phyloP scores from a whole-genome alignment of 2,888 invertebrate genomes.

The Tetranychus piercei region DNA sequence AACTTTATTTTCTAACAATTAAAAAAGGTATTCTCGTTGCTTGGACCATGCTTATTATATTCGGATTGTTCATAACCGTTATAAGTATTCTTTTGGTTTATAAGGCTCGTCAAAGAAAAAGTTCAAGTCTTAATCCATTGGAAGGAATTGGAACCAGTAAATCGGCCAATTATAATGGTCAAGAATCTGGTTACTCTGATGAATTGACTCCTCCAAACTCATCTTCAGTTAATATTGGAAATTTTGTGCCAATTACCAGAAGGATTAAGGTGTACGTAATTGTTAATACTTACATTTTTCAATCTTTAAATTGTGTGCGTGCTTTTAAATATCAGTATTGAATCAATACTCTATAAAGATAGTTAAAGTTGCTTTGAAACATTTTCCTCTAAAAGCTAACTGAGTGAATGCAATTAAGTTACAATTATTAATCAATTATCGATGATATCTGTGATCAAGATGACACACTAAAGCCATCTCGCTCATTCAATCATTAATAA shows the following conservation, averaged over 20 bases:
- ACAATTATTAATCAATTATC: too few species aligned
- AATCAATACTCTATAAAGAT: too few species aligned
- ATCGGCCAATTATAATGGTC: neutral
- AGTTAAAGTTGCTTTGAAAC: too few species aligned
- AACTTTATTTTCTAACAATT: neutral
- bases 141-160: constrained; percentile 5
- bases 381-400: too few species aligned
- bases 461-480: too few species aligned
- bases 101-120: neutral
- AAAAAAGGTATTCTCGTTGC: neutral
- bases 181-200: neutral
- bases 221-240: neutral
- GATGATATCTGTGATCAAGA: too few species aligned
- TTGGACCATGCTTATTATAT: neutral
- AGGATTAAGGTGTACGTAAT: neutral
- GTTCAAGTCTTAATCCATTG: neutral
- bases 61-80: neutral
- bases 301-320: too few species aligned
- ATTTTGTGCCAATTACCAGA: neutral
- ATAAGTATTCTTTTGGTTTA: neutral
- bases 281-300: neutral
- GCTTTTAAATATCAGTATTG: too few species aligned
- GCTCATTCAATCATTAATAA: too few species aligned
- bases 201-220: neutral
- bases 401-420: too few species aligned